Base-by-base conservation (phyloP, 2,888 invertebrate species). In the Rhogogaster chlorosoma region DNA sequence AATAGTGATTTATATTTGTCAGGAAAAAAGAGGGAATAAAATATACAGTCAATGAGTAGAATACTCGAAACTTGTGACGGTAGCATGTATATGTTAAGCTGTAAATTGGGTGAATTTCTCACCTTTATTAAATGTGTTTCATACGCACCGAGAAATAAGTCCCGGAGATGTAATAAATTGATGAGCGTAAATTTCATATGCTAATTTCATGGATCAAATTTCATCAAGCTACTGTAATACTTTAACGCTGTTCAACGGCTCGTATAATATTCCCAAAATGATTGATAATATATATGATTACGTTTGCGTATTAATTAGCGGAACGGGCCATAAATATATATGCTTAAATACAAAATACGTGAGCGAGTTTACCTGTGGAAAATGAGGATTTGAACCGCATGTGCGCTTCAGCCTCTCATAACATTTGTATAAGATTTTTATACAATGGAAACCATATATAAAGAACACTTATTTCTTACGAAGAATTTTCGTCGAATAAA, bases 131-230 rank as follows among this genome's bases (percentile, higher is more conserved):
- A 22, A 42, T 36, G 38, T 71, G 42, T 71, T 36, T n/a, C 32
- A 36, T 70, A 70, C 70, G 26, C 70, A 36, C 29, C 18, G n/a
- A 12, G 70, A 10, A 70, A 70, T 70, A 70, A 70, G 36, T 70
- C 36, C 32, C 36, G 36, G 29, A 70, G n/a, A 70, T 70, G 36
- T 70, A 36, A 70, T 36, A 32, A 70, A 70, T 70, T 70, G 36
- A 70, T 36, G 9, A 70, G 70, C 70, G 36, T 7, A 70, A 70
- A 70, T 70, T 70, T 70, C 70, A 70, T n/a, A n/a, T n/a, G 70
- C 15, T 70, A 15, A 70, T 70, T 70, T 70, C 36, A 29, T 36
- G 36, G 70, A n/a, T 70, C 70, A 36, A 36, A 12, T 36, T 29
- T 70, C 32, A 70, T 70, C 26, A 70, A 70, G 32, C 70, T 36